These are phyloP conservation scores for Halyomorpha halys DNA, from an alignment of 1,140 invertebrate species.

Conservation along the genomic window DNA sequence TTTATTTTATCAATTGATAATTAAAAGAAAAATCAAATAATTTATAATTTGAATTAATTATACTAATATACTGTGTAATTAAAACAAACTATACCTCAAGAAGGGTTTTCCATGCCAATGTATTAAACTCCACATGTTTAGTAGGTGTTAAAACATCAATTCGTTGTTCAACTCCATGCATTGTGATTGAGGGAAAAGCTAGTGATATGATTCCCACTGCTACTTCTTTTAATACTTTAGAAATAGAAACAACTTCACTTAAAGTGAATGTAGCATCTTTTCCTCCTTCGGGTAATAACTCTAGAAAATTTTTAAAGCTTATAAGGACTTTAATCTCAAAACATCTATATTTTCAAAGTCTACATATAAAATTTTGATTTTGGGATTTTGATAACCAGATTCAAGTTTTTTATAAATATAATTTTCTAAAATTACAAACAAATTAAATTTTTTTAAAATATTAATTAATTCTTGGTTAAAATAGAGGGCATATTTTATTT, in stretches of 20 bases:
- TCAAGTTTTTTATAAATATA: no score
- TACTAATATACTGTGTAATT: background rate
- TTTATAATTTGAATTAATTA: background rate
- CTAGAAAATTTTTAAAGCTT: no score
- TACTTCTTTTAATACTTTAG: slow-evolving; percentile 22
- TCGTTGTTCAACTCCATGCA: slow-evolving; percentile 5
- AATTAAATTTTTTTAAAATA: no score
- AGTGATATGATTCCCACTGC: slow-evolving; percentile 18
- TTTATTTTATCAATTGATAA: no score
- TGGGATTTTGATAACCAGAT: no score
- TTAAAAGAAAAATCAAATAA: no score
- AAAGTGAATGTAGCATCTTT: slow-evolving; percentile 4
- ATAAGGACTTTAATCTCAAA: no score
- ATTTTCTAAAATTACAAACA: no score
- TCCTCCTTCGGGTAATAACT: background rate
- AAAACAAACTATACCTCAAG: background rate
- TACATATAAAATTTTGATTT: no score
- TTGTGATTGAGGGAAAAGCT: slow-evolving; percentile 10
- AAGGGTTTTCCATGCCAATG: background rate
- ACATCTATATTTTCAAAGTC: no score
- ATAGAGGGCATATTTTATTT: no score
- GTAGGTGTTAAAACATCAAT: background rate
- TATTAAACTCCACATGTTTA: background rate
- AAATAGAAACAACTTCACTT: slow-evolving; percentile 18
- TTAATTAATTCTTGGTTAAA: no score